Evolutionary conservation across 2,888 invertebrate species (phyloP), one percentile per base, ranked within the genome.

Genomic region (Colostygia pectinataria): DNA sequence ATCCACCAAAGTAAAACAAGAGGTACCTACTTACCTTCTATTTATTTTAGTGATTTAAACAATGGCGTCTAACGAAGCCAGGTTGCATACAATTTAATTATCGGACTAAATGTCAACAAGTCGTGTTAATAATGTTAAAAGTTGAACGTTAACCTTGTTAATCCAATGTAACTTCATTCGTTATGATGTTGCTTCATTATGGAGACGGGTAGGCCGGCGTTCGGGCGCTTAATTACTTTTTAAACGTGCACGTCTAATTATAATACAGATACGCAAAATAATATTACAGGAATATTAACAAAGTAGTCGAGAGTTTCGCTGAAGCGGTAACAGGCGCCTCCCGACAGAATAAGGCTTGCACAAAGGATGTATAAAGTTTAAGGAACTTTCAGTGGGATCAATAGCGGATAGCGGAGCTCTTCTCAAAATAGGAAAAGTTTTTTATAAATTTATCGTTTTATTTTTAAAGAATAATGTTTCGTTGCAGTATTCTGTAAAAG

Each of bases 1-100:
- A 78, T 70, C 65, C 65, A 71, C 66, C 65, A 74, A 77, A 79
- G 76, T 73, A 74, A 77, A 83, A 81, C 77, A 81, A 83, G 77
- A 74, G n/a, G n/a, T n/a, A n/a, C n/a, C n/a, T n/a, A 66, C 68
- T 18, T 33, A 18, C 9, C 9, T 68, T 66, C 74, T 81, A 79
- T 77, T 81, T 78, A 78, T 78, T 72, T 69, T 68, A 66, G 60
- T 63, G 74, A 74, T 68, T 77, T 69, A 74, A 76, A 76, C 66
- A 77, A 68, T 75, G 76, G 74, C 47, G 60, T 59, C 65, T 53
- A 55, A 58, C 61, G 63, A 71, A 63, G 61, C 64, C n/a, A 45
- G 57, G 61, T 65, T 67, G 32, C 47, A 65, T 66, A 63, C 61
- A 49, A 63, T 59, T 60, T 48, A 2, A 18, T 59, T 39, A 32